Evolutionary conservation across 2,113 vertebrate genomes (phyloP).

Genomic region (Tragelaphus imberbis): DNA sequence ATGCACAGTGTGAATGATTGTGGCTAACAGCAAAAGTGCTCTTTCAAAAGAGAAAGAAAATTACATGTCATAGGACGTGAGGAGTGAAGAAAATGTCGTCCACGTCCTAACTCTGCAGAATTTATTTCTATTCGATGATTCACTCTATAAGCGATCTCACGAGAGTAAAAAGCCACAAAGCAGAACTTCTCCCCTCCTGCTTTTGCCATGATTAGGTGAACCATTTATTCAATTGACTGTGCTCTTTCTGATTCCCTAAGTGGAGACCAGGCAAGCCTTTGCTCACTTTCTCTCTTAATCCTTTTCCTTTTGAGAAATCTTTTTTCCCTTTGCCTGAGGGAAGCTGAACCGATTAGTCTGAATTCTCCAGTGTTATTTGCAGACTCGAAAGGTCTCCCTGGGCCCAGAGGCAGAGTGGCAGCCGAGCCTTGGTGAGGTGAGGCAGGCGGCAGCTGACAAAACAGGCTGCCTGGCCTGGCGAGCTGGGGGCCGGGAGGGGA

Average conservation of each 20-base stretch:
- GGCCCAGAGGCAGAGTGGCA: constrained; percentile 25
- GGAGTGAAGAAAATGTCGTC: not conserved
- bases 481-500: not conserved
- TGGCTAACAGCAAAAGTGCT: not conserved
- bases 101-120: not conserved
- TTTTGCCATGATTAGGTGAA: not conserved
- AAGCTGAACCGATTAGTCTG: constrained; percentile 43
- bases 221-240: constrained; percentile 8
- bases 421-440: not conserved
- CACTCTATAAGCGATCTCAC: not conserved
- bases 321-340: constrained; percentile 4
- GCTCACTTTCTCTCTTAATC: constrained; percentile 37
- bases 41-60: not conserved
- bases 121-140: not conserved
- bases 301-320: constrained; percentile 57
- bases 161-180: not conserved
- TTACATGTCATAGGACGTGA: not conserved
- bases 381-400: constrained; percentile 51
- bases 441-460: constrained; percentile 81
- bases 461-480: constrained; percentile 64
- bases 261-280: constrained; percentile 37
- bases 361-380: constrained; percentile 63
- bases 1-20: not conserved
- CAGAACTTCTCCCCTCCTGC: not conserved
- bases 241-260: constrained; percentile 40